phyloP scores from a whole-genome alignment of 1,140 invertebrate genomes.

The Drosophila melanogaster region DNA sequence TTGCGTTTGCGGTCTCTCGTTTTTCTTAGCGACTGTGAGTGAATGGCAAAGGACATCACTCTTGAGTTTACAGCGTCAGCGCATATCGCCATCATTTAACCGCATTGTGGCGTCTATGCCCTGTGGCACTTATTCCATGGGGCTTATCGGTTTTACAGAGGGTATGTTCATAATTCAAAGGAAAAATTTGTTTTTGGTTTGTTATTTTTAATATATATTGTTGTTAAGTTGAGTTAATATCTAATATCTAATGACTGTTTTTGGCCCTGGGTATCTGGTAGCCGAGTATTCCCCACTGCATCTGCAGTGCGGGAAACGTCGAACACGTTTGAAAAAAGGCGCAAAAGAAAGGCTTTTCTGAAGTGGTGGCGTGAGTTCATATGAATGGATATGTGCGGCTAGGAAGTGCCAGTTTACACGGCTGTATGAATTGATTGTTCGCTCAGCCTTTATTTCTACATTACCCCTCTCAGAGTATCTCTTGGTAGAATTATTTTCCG shows the following conservation, averaged over 20 bases:
- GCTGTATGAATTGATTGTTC: slow-evolving; percentile 15
- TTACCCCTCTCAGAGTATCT: background rate
- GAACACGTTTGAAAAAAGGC: slow-evolving; percentile 39
- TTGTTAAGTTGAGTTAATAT: too few relatives aligned
- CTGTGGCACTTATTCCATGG: background rate
- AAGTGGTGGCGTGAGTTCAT: slow-evolving; percentile 24
- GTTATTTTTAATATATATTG: too few relatives aligned
- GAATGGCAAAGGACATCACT: slow-evolving; percentile 66
- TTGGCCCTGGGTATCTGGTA: background rate
- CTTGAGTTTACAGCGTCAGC: slow-evolving; percentile 55
- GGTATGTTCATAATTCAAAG: background rate
- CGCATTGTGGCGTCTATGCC: slow-evolving; percentile 44
- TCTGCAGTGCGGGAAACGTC: slow-evolving; percentile 37
- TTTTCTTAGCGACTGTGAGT: slow-evolving; percentile 56
- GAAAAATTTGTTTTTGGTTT: too few relatives aligned
- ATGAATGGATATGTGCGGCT: slow-evolving; percentile 20
- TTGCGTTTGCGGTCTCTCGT: slow-evolving; percentile 35
- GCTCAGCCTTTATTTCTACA: background rate
- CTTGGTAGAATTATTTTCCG: background rate
- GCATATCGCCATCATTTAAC: slow-evolving; percentile 41
- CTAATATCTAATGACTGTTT: too few relatives aligned
- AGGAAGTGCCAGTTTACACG: slow-evolving; percentile 16
- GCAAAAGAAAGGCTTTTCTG: slow-evolving; percentile 21
- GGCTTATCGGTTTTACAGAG: background rate
- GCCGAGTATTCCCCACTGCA: background rate